Base-by-base conservation (phyloP, 2,113 vertebrate species). In the Chionomys nivalis region DNA sequence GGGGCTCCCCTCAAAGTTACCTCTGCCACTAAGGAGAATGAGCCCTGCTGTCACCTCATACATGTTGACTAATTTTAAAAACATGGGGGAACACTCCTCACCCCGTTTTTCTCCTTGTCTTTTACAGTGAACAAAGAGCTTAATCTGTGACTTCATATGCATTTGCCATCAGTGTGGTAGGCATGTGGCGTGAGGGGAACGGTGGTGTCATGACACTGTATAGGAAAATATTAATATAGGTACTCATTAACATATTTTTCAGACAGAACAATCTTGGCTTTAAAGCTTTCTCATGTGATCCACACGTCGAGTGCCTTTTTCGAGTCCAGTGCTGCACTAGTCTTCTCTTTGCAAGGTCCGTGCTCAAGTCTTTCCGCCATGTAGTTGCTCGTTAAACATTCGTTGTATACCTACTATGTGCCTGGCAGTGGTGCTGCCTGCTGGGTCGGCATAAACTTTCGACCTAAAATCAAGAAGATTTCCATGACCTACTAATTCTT, bases 211-310 rank as follows among this genome's bases (percentile, higher is more conserved):
- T 90, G 79, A 66, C 70, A 91, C 4, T 33, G 1, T 92, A 92
- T 92, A 11, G 88, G 95, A 83, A 96, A 94, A 55, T 95, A 87
- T 52, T 89, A 94, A 81, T 81, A 75, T 42, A 94, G 86, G 90
- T 17, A 47, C 88, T 94, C 88, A 96, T 95, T 96, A 96, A 73
- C 95, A 96, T 97, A 96, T 77, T 96, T 96, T 97, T 97, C 97
- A 97, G 96, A 96, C 90, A 90, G 83, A 97, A 81, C 36, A 93
- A 86, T 95, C 79, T 95, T 16, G 23, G 73, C 75, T 93, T 87
- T 79, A 94, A 91, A 89, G 63, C 87, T 49, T 92, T 90, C 96
- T 94, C 68, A 89, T 95, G 91, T 91, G 92, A 94, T 93, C 78
- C 75, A 89, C 82, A 79, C 63, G 42, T 77, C 63, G 73, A 65